Conservation (phyloP, 2,797 vertebrate genomes). For the Rhinichthys osculus region DNA sequence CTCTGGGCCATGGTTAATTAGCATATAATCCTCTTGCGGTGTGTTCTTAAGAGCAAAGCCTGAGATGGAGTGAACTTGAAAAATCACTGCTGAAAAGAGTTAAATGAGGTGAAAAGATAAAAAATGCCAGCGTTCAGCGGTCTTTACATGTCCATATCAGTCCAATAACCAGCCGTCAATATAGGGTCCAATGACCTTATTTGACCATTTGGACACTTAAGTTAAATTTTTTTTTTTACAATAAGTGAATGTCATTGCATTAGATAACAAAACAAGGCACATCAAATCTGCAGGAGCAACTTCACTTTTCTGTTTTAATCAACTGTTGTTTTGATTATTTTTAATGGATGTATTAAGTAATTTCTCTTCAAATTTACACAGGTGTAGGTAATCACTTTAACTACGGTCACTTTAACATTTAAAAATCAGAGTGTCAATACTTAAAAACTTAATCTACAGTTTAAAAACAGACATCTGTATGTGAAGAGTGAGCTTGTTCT, state of each 20-base stretch:
- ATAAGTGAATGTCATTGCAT: background rate
- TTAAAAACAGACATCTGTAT: background rate
- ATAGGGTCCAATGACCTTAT: background rate
- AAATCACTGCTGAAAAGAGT: constrained; percentile 28
- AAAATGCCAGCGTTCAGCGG: background rate
- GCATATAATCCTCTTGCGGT: constrained; percentile 65
- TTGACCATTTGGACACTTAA: background rate
- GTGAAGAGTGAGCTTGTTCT: background rate
- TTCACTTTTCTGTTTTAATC: background rate
- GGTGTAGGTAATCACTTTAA: background rate
- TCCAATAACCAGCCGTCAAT: background rate
- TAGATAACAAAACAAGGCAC: background rate
- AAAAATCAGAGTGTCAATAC: background rate
- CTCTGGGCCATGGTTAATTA: constrained; percentile 59
- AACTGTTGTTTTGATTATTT: background rate
- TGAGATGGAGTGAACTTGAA: constrained; percentile 51
- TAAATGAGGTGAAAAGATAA: constrained; percentile 24
- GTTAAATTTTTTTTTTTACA: background rate
- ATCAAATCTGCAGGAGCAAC: background rate
- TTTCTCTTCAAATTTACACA: background rate
- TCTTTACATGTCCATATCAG: background rate
- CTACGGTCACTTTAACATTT: background rate
- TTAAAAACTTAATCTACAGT: background rate
- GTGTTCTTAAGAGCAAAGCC: constrained; percentile 63
- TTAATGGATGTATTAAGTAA: background rate